Conservation (phyloP, 2,797 vertebrate species). For the Lepilemur septentrionalis region DNA sequence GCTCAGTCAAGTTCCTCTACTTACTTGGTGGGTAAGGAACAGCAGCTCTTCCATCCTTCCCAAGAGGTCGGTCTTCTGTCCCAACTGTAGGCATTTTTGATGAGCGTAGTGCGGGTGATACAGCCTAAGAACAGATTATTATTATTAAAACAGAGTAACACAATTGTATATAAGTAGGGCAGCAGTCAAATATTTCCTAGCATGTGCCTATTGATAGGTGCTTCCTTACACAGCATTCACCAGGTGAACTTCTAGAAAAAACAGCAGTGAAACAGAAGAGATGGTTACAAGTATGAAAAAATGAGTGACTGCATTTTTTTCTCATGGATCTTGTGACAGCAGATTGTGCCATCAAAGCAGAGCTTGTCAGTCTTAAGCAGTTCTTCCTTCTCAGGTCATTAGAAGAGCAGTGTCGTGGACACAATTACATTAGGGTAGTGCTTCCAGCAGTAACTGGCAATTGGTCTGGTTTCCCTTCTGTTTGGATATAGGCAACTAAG, state of each 20-base stretch:
- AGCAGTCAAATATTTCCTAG: neutral
- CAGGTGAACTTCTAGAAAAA: neutral
- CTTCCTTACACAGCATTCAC: neutral
- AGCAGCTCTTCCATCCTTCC: slow-evolving; percentile 93
- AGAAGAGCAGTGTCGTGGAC: neutral
- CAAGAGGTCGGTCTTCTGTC: slow-evolving; percentile 92
- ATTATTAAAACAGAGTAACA: neutral
- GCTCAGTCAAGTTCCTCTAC: slow-evolving; percentile 60
- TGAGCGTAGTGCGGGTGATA: slow-evolving; percentile 91
- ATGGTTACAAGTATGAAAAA: neutral
- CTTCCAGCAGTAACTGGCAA: neutral
- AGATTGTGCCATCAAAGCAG: neutral
- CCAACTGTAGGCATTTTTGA: slow-evolving; percentile 88
- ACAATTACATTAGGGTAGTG: neutral
- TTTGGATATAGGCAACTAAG: neutral
- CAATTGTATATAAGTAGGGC: neutral
- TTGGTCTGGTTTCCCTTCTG: slow-evolving; percentile 1
- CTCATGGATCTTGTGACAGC: neutral
- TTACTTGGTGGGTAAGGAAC: slow-evolving; percentile 97
- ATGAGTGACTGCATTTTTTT: neutral
- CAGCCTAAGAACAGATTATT: slow-evolving; percentile 84
- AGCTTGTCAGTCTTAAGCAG: neutral
- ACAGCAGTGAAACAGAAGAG: neutral
- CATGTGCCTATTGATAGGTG: neutral
- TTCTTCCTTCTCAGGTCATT: neutral